phyloP scores from a whole-genome alignment of 2,113 vertebrate species.

The Lamprologus sp. region DNA sequence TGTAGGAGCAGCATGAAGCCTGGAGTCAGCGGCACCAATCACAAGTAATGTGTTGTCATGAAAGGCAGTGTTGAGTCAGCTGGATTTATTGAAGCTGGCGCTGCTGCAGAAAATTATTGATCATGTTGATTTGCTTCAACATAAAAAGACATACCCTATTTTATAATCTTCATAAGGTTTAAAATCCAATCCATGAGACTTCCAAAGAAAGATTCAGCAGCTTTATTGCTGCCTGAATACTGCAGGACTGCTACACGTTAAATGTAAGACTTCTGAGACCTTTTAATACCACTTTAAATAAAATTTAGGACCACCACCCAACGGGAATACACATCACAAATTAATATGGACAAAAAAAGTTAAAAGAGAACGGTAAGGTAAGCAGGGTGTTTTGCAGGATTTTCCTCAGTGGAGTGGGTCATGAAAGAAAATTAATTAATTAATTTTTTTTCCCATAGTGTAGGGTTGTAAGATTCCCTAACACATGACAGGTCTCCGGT shows the following conservation, averaged over 20 bases:
- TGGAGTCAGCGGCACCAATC: conserved; percentile 9
- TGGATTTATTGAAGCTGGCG: neutral
- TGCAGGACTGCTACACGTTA: neutral
- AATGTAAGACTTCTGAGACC: neutral
- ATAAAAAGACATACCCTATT: neutral
- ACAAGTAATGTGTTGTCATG: neutral
- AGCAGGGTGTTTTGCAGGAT: neutral
- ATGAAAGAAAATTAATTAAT: neutral
- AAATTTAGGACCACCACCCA: accelerated
- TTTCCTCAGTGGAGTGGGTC: neutral
- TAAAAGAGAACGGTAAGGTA: neutral
- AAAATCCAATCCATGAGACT: neutral
- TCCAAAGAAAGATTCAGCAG: neutral
- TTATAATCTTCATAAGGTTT: neutral
- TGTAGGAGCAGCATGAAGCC: neutral
- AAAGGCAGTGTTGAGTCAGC: neutral
- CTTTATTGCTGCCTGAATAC: neutral
- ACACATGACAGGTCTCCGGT: too few relatives aligned
- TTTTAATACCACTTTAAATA: neutral
- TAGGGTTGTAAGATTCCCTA: too few relatives aligned
- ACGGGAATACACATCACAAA: neutral
- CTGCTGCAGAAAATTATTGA: neutral
- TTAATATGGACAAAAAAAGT: neutral
- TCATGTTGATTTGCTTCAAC: neutral
- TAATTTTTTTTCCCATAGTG: too few relatives aligned